These are phyloP conservation scores for Metallyticus violacea DNA, from an alignment of 2,888 invertebrate species.

Conservation along the genomic window DNA sequence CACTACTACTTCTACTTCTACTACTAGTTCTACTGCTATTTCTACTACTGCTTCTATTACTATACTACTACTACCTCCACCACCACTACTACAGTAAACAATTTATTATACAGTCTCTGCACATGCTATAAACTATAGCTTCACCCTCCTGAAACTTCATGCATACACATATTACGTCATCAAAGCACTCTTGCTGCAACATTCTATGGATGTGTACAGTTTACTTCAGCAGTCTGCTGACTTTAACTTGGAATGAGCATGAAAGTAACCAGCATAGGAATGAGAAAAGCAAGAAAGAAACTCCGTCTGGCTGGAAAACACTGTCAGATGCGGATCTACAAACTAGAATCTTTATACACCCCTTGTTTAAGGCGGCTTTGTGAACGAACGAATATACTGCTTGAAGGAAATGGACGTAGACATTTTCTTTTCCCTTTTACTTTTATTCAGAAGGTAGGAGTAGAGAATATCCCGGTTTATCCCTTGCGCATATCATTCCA, in stretches of 20 bases:
- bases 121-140: no score
- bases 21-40: neutral
- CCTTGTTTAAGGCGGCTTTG: neutral
- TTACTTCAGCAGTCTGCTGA: no score
- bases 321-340: no score
- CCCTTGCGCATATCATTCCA: conserved; percentile 6
- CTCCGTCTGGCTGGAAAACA: no score
- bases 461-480: neutral
- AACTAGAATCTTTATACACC: neutral
- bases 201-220: no score
- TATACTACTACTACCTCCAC: neutral
- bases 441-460: neutral
- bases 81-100: neutral
- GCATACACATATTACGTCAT: no score
- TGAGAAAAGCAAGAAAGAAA: no score
- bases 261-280: no score
- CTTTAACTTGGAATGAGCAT: neutral
- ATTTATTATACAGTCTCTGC: no score
- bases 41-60: neutral
- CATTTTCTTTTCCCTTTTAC: neutral
- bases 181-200: no score
- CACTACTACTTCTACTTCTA: neutral
- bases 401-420: neutral
- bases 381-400: neutral
- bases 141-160: no score